Conservation (phyloP, 2,113 vertebrate species). For the human region GRCh38 chr18:22116001-22116500, state of each 20-base stretch:
- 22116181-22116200: no score
- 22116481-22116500: conserved; percentile 65
- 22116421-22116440: not conserved
- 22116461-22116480: conserved; percentile 31
- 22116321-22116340: not conserved
- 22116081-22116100: no score
- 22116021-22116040: not conserved
- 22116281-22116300: not conserved
- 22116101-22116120: no score
- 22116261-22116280: not conserved
- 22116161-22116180: no score
- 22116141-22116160: no score
- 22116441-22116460: conserved; percentile 55
- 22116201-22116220: not conserved
- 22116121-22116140: no score
- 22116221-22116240: not conserved
- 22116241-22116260: not conserved
- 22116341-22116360: not conserved
- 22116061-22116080: no score
- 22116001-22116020: not conserved
- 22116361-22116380: not conserved
- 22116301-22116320: not conserved
- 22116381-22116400: conserved; percentile 22
- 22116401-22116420: conserved; percentile 50
- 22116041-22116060: not conserved